Percentiles rank a stretch among this genome's conserved stretches.
These are phyloP conservation scores for Sciurus vulgaris DNA, from an alignment of 2,797 vertebrate genomes.

Conservation along the genomic window DNA sequence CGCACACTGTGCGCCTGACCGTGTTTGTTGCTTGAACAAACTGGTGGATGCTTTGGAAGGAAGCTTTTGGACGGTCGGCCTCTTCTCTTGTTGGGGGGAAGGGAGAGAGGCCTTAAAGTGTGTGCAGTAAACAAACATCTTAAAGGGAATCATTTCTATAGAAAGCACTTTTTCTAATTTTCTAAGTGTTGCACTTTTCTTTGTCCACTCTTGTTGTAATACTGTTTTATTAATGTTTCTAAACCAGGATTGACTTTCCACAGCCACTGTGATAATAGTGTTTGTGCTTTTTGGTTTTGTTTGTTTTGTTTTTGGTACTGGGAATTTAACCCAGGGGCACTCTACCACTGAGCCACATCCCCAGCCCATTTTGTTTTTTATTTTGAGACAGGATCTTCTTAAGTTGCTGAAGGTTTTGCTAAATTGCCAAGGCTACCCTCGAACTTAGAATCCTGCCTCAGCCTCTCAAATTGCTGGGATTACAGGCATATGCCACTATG, in stretches of 20 bases:
- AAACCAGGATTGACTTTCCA: not conserved
- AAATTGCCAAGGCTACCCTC: no score
- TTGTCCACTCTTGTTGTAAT: not conserved
- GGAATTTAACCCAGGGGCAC: no score
- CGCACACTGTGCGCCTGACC: no score
- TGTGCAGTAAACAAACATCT: not conserved
- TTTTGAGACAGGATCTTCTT: no score
- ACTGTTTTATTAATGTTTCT: conserved; percentile 49
- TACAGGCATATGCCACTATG: no score
- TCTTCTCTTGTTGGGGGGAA: not conserved
- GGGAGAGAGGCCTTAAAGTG: not conserved
- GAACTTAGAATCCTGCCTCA: no score
- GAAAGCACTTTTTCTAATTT: conserved; percentile 67
- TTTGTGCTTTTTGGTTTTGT: no score
- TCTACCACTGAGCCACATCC: no score
- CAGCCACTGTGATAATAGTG: not conserved
- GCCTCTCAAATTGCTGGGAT: no score
- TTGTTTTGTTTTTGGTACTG: not conserved
- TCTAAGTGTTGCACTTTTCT: conserved; percentile 31
- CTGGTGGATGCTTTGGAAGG: not conserved
- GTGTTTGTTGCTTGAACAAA: not conserved
- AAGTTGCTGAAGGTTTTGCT: no score
- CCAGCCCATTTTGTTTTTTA: no score
- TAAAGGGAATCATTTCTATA: conserved; percentile 54
- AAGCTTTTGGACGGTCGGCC: not conserved